Evolutionary conservation across 2,888 invertebrate genomes (phyloP).

Genomic region (Hydraecia micacea): DNA sequence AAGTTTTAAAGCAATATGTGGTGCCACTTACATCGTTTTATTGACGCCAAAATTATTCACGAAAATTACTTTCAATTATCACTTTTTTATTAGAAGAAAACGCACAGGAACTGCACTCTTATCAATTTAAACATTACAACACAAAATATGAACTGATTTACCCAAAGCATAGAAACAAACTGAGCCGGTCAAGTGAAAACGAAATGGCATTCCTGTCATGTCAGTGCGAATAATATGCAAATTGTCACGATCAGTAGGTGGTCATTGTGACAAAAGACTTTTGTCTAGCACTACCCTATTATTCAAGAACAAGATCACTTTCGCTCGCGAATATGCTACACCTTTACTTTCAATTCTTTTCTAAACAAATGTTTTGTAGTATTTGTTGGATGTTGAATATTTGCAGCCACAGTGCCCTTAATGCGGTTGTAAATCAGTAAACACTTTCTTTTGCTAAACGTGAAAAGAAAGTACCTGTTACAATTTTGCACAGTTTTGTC

Average conservation of each 20-base stretch:
- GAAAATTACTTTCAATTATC: neutral
- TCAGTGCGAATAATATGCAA: conserved; percentile 86
- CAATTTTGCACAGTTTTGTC: conserved; percentile 78
- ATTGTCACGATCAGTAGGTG: conserved; percentile 83
- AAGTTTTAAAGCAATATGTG: too few species aligned
- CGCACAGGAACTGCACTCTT: neutral
- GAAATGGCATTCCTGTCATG: conserved; percentile 76
- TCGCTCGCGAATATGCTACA: conserved; percentile 81
- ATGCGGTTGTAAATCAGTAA: conserved; percentile 85
- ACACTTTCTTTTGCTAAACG: conserved; percentile 79
- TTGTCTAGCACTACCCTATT: conserved; percentile 72
- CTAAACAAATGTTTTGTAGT: conserved; percentile 52
- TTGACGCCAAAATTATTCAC: neutral
- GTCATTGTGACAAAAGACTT: conserved; percentile 76
- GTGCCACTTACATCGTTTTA: conserved; percentile 22
- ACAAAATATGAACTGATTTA: conserved; percentile 65
- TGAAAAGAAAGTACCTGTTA: conserved; percentile 83
- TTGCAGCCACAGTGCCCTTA: conserved; percentile 78
- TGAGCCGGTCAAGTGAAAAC: conserved; percentile 78
- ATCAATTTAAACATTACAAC: neutral
- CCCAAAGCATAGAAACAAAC: conserved; percentile 75
- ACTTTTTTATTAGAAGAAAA: neutral
- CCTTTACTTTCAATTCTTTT: conserved; percentile 79
- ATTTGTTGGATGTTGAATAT: conserved; percentile 82
- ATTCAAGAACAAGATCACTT: conserved; percentile 78